Conservation (phyloP, 2,113 vertebrate species). For the Stictonetta naevosa region DNA sequence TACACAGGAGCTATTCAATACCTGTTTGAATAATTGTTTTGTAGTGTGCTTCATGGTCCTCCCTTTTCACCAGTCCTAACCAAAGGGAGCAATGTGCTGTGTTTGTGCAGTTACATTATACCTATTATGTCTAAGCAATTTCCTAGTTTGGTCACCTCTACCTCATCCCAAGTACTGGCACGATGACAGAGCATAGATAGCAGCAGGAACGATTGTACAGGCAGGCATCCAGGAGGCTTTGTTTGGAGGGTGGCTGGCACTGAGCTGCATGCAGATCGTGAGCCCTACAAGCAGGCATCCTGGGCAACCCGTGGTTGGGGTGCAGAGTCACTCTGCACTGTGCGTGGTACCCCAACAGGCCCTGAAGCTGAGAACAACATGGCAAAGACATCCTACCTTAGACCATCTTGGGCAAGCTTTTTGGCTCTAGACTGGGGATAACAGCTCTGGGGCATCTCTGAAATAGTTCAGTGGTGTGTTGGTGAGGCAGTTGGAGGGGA, state of each 20-base stretch:
- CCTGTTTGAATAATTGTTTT: background rate
- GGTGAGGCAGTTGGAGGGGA: background rate
- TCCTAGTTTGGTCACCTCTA: background rate
- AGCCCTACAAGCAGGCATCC: fast-evolving
- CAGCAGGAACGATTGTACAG: fast-evolving
- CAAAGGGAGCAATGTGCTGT: fast-evolving
- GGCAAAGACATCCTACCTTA: background rate
- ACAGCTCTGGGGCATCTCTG: background rate
- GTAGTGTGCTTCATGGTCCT: background rate
- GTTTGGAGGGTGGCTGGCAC: background rate
- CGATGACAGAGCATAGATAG: background rate
- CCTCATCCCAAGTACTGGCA: too few relatives aligned
- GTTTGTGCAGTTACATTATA: fast-evolving
- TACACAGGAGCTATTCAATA: background rate
- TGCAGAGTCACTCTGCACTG: too few relatives aligned
- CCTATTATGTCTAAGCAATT: background rate
- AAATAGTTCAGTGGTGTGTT: background rate
- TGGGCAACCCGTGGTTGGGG: too few relatives aligned
- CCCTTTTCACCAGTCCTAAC: background rate
- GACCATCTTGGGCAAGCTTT: background rate
- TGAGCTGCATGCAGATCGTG: fast-evolving
- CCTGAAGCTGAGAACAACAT: background rate
- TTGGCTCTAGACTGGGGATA: background rate
- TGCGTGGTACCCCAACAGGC: background rate
- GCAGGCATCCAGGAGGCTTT: background rate